Conservation (phyloP, 2,888 invertebrate species). For the Antheraea yamamai region DNA sequence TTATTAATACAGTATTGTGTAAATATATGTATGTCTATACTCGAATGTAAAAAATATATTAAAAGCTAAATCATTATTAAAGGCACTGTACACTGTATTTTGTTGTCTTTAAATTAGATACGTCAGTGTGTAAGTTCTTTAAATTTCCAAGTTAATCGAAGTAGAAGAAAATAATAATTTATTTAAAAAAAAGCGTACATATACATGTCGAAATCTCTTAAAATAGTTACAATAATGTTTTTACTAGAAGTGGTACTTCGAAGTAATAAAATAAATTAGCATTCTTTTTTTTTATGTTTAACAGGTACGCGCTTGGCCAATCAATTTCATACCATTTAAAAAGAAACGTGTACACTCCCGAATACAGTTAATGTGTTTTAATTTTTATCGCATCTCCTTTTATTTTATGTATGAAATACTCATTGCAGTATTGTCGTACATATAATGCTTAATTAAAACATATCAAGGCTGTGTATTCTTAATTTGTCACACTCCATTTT, state of each 20-base stretch:
- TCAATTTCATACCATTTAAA: neutral
- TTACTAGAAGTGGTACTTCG: neutral
- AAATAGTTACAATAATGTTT: neutral
- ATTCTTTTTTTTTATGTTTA: no score
- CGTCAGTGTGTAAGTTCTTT: neutral
- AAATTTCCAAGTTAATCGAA: neutral
- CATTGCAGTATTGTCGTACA: neutral
- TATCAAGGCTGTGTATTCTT: neutral
- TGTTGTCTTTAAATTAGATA: no score
- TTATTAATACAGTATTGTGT: neutral
- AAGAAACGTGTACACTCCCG: neutral
- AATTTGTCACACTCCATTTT: neutral
- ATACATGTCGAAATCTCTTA: neutral
- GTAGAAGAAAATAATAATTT: neutral
- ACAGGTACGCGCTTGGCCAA: no score
- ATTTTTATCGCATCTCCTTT: neutral
- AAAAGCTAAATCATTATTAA: no score
- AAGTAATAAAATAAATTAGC: neutral
- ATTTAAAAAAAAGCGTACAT: neutral
- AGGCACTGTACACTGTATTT: no score
- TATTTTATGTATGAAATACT: neutral
- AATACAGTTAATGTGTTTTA: neutral
- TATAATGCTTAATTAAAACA: slow-evolving; percentile 1
- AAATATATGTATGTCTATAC: no score
- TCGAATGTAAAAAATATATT: no score